Evolutionary conservation across 2,888 invertebrate genomes (phyloP).

Genomic region (Ceraclea dissimilis): DNA sequence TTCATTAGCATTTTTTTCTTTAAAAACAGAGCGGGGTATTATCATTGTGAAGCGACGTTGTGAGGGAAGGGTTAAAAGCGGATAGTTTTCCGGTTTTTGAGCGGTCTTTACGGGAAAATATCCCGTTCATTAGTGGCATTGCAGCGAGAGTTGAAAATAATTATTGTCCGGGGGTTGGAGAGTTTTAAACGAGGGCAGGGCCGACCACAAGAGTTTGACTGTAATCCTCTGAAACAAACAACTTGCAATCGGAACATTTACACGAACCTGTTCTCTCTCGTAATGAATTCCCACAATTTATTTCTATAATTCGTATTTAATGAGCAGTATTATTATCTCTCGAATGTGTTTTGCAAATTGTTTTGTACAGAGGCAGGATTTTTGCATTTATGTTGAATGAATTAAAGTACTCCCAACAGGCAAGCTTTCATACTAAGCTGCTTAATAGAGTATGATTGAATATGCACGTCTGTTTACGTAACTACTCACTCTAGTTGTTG

Average conservation of each 20-base stretch:
- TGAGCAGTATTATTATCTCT: too few species aligned
- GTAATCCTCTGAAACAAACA: not conserved
- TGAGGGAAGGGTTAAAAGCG: not conserved
- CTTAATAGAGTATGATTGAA: too few species aligned
- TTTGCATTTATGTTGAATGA: too few species aligned
- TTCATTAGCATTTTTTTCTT: not conserved
- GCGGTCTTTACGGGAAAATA: not conserved
- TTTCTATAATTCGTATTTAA: too few species aligned
- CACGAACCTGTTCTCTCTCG: not conserved
- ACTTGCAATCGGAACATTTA: not conserved
- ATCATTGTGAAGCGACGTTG: not conserved
- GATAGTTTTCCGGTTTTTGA: slow-evolving; percentile 1
- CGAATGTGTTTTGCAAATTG: too few species aligned
- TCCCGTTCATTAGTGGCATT: slow-evolving; percentile 1
- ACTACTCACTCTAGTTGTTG: too few species aligned
- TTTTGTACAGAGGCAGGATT: too few species aligned
- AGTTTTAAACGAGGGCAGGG: not conserved
- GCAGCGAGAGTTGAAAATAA: not conserved
- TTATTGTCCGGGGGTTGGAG: not conserved
- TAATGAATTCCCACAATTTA: too few species aligned
- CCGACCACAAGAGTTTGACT: not conserved
- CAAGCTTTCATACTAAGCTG: too few species aligned
- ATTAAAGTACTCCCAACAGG: too few species aligned
- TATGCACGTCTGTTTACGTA: too few species aligned
- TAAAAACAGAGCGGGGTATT: not conserved